Evolutionary conservation across 2,113 vertebrate species (phyloP).

Genomic region (Crypturellus undulatus): DNA sequence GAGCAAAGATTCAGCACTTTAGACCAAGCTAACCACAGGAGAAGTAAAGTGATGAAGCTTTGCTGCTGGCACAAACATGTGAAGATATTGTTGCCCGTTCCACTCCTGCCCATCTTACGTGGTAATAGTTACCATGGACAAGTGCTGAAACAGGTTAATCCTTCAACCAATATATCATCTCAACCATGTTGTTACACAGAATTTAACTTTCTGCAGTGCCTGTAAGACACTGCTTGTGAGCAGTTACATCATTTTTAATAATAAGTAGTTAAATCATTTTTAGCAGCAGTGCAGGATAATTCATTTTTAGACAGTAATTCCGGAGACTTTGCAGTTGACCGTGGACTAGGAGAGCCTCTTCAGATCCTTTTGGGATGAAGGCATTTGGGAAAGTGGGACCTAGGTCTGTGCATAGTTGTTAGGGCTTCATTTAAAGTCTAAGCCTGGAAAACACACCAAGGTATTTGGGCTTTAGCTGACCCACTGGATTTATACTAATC

Average conservation of each 20-base stretch:
- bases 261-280: not conserved
- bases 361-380: not conserved
- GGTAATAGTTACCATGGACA: not conserved
- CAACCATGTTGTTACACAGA: not conserved
- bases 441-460: not conserved
- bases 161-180: not conserved
- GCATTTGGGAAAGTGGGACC: not conserved
- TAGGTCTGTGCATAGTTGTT: not conserved
- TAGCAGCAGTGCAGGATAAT: not conserved
- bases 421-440: not conserved
- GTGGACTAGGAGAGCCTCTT: not conserved
- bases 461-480: not conserved
- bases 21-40: not conserved
- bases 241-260: not conserved
- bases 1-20: not conserved
- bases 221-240: not conserved
- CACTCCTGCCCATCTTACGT: not conserved
- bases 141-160: not conserved
- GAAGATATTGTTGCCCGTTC: not conserved
- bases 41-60: not conserved
- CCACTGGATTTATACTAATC: not conserved
- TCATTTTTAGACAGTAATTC: not conserved
- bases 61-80: rapidly evolving
- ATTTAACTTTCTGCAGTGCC: not conserved
- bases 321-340: rapidly evolving